Evolutionary conservation across 2,888 invertebrate species (phyloP), one percentile per base, ranked within the genome.

Genomic region (Unio pictorum): DNA sequence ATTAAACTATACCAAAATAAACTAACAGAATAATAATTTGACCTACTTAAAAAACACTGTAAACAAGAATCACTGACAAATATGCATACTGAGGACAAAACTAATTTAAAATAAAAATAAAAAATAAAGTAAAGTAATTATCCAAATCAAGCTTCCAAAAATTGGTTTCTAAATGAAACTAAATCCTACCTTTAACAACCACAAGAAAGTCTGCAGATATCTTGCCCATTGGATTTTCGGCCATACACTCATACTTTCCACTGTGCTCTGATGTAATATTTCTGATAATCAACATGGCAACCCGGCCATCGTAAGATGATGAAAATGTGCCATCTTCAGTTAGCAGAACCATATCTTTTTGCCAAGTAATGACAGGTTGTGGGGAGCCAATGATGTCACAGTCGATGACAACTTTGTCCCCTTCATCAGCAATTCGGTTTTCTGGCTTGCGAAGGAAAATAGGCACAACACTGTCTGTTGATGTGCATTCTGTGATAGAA

Each of bases 351-450:
- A 77, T 77, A 64, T 86, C 82, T 55, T 74, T 71, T 59, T 72
- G 74, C 87, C 87, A 87, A 34, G 69, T 71, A 64, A 86, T 72
- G 45, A 61, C 75, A 55, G 84, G 85, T 68, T 81, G 75, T 1
- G 86, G 86, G 5, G 83, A 78, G 7, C 86, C 86, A 63, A 83
- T 84, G 64, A 86, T 81, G 68, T 84, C 84, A 76, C 85, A 83
- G 66, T 84, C 84, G 56, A 86, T 77, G 18, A 81, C 68, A 18
- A 84, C 79, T 11, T 71, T 75, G 66, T 84, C 84, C 3, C 81
- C 80, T 26, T 82, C 81, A 63, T 76, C 71, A 26, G 82, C 74
- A 18, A 76, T 81, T 66, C 76, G 69, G 66, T 81, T 81, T 57
- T 78, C 75, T 17, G 83, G 78, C 67, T 79, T 78, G 54, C 75